Base-by-base conservation (phyloP, 2,797 vertebrate species). In the Gymnothorax reevesii region DNA sequence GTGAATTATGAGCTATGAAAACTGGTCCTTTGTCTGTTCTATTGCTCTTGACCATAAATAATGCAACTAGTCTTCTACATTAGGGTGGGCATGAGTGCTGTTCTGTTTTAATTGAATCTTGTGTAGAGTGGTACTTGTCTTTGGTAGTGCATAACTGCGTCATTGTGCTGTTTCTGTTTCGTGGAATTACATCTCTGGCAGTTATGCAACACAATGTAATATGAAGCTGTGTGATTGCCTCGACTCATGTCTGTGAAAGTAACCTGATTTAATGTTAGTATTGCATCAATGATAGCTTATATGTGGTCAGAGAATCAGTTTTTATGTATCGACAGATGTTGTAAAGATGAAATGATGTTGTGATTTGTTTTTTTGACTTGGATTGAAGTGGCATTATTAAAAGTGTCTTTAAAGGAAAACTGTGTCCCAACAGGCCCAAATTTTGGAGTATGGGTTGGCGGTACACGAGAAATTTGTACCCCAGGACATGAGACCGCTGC, bases 391-490 rank as follows among this genome's bases (percentile, higher is more conserved):
- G 27, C 10, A 33, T 75, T 5, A 42, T 5, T 42, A 13, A 42
- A 75, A 49, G 10, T 17, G 8, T 79, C 5, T 60, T 60, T 60
- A 6, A 64, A 64, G n/a, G 54, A 79, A 54, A 22, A 20, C 75
- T 27, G 27, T 84, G 0, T 84, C 52, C 83, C 90, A 42, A 42
- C 33, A 99, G 99, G 99, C 98, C 0, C 98, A 99, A 88, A 99
- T 99, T 89, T 94, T 99, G 91, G 98, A 99, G 92, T 99, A 98
- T 73, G 97, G 99, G 54, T 95, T 99, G 83, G 96, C 98, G 0
- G 98, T 99, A 80, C 99, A 99, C 0, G 99, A 99, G 92, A 99
- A 99, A 92, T 97, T 98, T 88, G 98, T 99, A 4, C 98, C 98
- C 0, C 99, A 99, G 91, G 99, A 99, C 92, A 99, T 99, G 99